Percentiles rank a stretch among this genome's conserved stretches.
Conservation (phyloP, 2,888 invertebrate species). For the Choreutis nemorana region DNA sequence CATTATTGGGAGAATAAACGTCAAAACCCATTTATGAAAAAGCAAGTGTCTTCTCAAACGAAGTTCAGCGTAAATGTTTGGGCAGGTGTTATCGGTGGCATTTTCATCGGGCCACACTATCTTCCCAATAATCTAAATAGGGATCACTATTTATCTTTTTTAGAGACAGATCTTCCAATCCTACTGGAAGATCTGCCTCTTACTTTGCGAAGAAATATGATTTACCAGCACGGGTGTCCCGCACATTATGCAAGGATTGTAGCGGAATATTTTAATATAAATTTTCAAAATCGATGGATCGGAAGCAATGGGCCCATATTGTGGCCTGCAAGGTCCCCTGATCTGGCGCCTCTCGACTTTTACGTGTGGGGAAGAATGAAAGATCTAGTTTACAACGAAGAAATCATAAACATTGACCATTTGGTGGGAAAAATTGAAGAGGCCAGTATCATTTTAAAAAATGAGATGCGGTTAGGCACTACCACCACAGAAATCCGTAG, state of each 20-base stretch:
- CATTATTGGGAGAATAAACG: conserved; percentile 16
- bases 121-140: conserved; percentile 17
- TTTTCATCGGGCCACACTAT: conserved; percentile 17
- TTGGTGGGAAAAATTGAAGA: too few species aligned
- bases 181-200: conserved; percentile 12
- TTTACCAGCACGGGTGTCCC: conserved; percentile 14
- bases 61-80: conserved; percentile 17
- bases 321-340: conserved; percentile 16
- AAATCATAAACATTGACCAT: too few species aligned
- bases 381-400: conserved; percentile 11
- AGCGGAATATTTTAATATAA: conserved; percentile 14
- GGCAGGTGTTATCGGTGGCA: conserved; percentile 16
- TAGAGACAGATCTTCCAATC: conserved; percentile 8
- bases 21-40: conserved; percentile 16
- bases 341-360: conserved; percentile 16
- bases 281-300: conserved; percentile 13
- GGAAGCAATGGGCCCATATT: conserved; percentile 16
- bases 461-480: too few species aligned
- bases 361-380: conserved; percentile 14
- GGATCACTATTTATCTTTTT: conserved; percentile 14
- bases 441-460: too few species aligned
- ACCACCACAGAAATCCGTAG: too few species aligned
- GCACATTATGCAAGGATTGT: conserved; percentile 14
- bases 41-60: conserved; percentile 15
- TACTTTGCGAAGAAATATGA: conserved; percentile 10